These are phyloP conservation scores for Callyntrura guangdongensis DNA, from an alignment of 2,888 invertebrate genomes.

Conservation along the genomic window DNA sequence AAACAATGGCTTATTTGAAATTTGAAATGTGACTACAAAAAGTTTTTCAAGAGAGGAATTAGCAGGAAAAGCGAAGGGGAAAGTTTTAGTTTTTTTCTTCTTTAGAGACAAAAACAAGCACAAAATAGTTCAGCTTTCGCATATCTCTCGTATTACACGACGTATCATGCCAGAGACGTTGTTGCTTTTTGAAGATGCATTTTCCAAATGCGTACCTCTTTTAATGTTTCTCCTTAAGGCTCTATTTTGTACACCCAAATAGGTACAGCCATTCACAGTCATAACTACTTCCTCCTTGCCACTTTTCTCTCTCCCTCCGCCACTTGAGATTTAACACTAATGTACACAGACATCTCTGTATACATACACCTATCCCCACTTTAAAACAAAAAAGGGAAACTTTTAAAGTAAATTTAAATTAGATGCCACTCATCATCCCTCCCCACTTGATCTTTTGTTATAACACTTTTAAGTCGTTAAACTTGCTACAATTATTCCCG, in stretches of 20 bases:
- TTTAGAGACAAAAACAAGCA: no score
- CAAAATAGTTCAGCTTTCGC: no score
- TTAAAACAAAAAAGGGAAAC: not conserved
- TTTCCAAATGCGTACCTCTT: not conserved
- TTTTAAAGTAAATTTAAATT: conserved; percentile 12
- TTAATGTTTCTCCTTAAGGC: not conserved
- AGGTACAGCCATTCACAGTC: conserved; percentile 28
- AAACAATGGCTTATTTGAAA: conserved; percentile 27
- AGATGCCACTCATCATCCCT: conserved; percentile 38
- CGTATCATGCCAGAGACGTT: no score
- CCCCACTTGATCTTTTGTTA: not conserved
- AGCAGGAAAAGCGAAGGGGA: conserved; percentile 22
- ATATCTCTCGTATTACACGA: no score
- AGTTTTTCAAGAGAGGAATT: conserved; percentile 18
- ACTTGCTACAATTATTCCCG: not conserved
- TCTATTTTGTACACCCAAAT: no score
- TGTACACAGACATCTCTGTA: conserved; percentile 20
- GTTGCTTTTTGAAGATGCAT: not conserved
- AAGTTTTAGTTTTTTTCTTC: no score
- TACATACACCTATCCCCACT: not conserved
- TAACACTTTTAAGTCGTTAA: not conserved
- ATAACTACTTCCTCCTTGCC: conserved; percentile 33
- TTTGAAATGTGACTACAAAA: not conserved
- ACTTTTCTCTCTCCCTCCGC: not conserved
- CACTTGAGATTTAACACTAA: conserved; percentile 12